Conservation (phyloP, 2,797 vertebrate genomes). For the Glyptemys insculpta region DNA sequence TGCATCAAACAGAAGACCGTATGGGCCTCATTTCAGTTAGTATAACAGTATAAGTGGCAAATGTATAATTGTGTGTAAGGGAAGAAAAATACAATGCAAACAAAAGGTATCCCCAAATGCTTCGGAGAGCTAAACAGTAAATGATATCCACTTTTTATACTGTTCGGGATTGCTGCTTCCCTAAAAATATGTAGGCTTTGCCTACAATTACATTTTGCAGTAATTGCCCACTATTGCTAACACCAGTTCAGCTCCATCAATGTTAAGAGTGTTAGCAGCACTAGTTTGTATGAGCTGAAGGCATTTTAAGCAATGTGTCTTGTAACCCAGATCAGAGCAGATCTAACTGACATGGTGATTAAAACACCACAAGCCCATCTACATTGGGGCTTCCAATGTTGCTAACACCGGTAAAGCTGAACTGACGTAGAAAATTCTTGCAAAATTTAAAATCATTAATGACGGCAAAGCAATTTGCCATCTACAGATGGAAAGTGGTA, state of each 20-base stretch:
- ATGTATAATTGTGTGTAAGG: not conserved
- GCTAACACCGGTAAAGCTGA: not conserved
- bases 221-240: not conserved
- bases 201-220: not conserved
- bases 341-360: not conserved
- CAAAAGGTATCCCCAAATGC: constrained; percentile 29
- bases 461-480: constrained; percentile 16
- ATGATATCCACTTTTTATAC: not conserved
- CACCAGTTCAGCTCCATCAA: not conserved
- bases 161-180: not conserved
- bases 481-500: constrained; percentile 49
- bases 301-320: constrained; percentile 23
- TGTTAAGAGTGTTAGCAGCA: not conserved
- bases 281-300: fast-evolving
- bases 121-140: not conserved
- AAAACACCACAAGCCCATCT: not conserved
- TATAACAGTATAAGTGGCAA: not conserved
- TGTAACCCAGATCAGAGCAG: not conserved
- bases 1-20: not conserved
- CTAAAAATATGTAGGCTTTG: not conserved
- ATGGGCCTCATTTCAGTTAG: not conserved
- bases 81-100: constrained; percentile 14
- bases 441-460: constrained; percentile 52
- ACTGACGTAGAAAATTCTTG: constrained; percentile 1
- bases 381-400: not conserved